Percentiles rank a stretch among this genome's conserved stretches.
phyloP scores from a whole-genome alignment of 2,113 vertebrate species.

The Stigmatopora argus region DNA sequence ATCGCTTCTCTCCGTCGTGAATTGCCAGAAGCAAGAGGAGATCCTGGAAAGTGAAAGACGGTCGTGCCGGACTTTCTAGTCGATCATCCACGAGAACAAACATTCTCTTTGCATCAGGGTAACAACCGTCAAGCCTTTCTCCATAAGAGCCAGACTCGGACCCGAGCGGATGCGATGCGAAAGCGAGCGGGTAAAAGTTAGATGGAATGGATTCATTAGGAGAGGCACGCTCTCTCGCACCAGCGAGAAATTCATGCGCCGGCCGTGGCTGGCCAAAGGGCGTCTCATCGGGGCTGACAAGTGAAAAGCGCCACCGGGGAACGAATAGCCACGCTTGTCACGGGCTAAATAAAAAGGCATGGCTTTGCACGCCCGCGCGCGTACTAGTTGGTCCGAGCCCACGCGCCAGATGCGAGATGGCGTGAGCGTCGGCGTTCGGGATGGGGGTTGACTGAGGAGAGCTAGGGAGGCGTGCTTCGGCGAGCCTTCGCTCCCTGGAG shows the following conservation, averaged over 20 bases:
- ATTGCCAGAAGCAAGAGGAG: constrained; percentile 9
- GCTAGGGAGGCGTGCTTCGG: constrained; percentile 37
- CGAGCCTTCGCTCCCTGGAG: constrained; percentile 37
- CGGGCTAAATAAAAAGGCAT: constrained; percentile 57
- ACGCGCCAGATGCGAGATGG: constrained; percentile 49
- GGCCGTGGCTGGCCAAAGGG: constrained; percentile 57
- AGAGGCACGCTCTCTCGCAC: constrained; percentile 29
- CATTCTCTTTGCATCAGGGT: constrained; percentile 48
- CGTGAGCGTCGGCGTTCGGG: constrained; percentile 13
- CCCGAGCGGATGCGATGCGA: constrained; percentile 51
- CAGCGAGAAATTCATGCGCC: constrained; percentile 38
- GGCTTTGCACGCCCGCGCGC: constrained; percentile 47
- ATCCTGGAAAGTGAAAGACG: constrained; percentile 40
- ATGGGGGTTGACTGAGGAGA: constrained; percentile 28
- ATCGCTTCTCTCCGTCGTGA: neutral
- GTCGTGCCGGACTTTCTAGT: constrained; percentile 37
- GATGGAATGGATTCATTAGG: constrained; percentile 56
- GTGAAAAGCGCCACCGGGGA: constrained; percentile 49
- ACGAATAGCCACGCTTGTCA: constrained; percentile 57
- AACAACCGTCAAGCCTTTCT: constrained; percentile 43
- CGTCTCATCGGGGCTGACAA: constrained; percentile 45
- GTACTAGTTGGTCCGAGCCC: constrained; percentile 22
- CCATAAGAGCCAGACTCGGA: constrained; percentile 27
- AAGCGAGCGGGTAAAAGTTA: constrained; percentile 47
- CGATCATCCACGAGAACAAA: constrained; percentile 52